Evolutionary conservation across 2,888 invertebrate genomes (phyloP).

Genomic region (Campopleginae sp.): DNA sequence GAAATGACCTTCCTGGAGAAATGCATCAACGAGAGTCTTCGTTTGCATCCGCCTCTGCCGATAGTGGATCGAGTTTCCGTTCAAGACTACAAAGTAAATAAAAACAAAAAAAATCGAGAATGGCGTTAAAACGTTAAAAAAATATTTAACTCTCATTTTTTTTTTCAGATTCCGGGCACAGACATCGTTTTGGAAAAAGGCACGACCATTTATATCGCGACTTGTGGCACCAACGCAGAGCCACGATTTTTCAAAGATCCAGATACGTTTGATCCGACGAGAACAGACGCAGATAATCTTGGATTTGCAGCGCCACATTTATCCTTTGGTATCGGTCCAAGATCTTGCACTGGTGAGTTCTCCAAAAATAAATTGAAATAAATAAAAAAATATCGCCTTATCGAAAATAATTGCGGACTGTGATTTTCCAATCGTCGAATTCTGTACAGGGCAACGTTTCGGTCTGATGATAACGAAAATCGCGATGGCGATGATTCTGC

Average conservation of each 20-base stretch:
- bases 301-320: slow-evolving; percentile 69
- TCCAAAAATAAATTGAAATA: neutral
- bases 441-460: slow-evolving; percentile 73
- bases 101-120: slow-evolving; percentile 1
- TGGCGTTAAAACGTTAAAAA: neutral
- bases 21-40: slow-evolving; percentile 75
- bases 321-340: slow-evolving; percentile 77
- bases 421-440: slow-evolving; percentile 6
- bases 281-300: slow-evolving; percentile 67
- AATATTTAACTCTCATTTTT: neutral
- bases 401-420: neutral
- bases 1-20: slow-evolving; percentile 74
- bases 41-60: slow-evolving; percentile 77
- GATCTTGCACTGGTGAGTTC: slow-evolving; percentile 76
- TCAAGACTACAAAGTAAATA: slow-evolving; percentile 73
- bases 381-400: neutral
- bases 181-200: slow-evolving; percentile 74
- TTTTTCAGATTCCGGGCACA: slow-evolving; percentile 59
- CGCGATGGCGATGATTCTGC: slow-evolving; percentile 72
- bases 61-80: slow-evolving; percentile 73
- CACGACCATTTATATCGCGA: slow-evolving; percentile 72
- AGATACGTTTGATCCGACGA: slow-evolving; percentile 72
- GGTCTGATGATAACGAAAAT: slow-evolving; percentile 74
- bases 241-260: slow-evolving; percentile 74
- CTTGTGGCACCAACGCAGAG: slow-evolving; percentile 74